phyloP scores from a whole-genome alignment of 2,113 vertebrate species.

The Perccottus glenii region DNA sequence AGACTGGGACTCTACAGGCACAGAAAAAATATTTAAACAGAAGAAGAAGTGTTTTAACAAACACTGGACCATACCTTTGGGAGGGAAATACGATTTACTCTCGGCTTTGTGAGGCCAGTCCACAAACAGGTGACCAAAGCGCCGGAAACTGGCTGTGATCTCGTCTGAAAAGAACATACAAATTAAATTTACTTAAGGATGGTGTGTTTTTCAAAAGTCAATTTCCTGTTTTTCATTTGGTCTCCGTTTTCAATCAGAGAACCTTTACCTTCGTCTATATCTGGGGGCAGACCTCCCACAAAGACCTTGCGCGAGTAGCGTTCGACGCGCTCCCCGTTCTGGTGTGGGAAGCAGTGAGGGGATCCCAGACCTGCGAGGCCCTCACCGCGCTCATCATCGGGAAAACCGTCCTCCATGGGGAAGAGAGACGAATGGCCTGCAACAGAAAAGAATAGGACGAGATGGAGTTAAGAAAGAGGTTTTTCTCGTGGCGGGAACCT shows the following conservation, averaged over 20 bases:
- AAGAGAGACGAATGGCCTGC: constrained; percentile 97
- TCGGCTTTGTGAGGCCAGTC: constrained; percentile 79
- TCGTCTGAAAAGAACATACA: constrained; percentile 64
- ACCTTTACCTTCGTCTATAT: constrained; percentile 95
- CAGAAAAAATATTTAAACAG: neutral
- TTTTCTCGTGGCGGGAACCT: constrained; percentile 18
- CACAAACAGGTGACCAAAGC: constrained; percentile 77
- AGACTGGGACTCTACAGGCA: neutral
- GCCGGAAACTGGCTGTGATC: constrained; percentile 76
- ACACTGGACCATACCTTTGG: constrained; percentile 61
- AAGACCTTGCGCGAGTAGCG: constrained; percentile 98
- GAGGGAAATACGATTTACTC: constrained; percentile 77
- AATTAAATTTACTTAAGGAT: constrained; percentile 3
- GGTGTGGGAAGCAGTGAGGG: constrained; percentile 96
- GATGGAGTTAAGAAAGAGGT: neutral
- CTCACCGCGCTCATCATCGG: constrained; percentile 95
- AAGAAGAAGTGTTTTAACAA: neutral
- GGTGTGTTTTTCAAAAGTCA: neutral
- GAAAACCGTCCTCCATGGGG: constrained; percentile 97
- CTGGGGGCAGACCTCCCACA: constrained; percentile 94
- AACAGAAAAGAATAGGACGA: constrained; percentile 4
- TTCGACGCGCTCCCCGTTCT: constrained; percentile 97
- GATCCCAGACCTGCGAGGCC: constrained; percentile 91
- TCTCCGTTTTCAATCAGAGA: neutral
- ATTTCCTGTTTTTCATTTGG: constrained; percentile 4